Evolutionary conservation across 2,888 invertebrate species (phyloP).

Genomic region (Agrochola litura): DNA sequence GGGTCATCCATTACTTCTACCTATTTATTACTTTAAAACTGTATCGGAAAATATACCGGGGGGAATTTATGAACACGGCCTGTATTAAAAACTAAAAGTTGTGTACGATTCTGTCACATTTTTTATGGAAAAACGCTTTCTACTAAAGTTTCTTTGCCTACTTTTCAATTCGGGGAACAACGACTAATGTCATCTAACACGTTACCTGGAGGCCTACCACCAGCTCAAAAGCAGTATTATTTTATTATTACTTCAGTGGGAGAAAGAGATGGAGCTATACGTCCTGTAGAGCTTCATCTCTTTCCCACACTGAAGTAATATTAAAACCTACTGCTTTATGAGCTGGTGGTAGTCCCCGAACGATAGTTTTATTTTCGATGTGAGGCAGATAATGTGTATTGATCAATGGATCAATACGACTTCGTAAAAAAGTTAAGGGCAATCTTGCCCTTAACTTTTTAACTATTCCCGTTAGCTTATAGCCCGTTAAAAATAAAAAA

Average conservation of each 20-base stretch:
- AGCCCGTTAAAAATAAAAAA: constrained; percentile 5
- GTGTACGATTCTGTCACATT: not conserved
- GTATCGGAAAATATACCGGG: constrained; percentile 44
- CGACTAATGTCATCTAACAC: too few relatives aligned
- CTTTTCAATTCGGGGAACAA: not conserved
- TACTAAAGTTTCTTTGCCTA: not conserved
- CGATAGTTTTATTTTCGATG: too few relatives aligned
- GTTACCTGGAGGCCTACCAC: too few relatives aligned
- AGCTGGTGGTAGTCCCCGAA: too few relatives aligned
- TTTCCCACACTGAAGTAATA: too few relatives aligned
- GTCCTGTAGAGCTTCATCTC: too few relatives aligned
- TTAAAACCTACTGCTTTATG: too few relatives aligned
- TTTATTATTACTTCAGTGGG: too few relatives aligned
- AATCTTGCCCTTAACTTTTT: too few relatives aligned
- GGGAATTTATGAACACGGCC: constrained; percentile 44
- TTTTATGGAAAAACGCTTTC: not conserved
- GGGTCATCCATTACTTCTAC: constrained; percentile 50
- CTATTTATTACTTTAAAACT: constrained; percentile 61
- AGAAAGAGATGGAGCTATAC: too few relatives aligned
- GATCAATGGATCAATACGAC: not conserved
- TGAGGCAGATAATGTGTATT: not conserved
- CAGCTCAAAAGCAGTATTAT: too few relatives aligned
- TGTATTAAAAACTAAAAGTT: constrained; percentile 32
- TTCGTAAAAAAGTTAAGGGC: not conserved
- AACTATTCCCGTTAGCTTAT: too few relatives aligned